A percentile compares a stretch with the other conserved stretches of the same genome.
These are phyloP conservation scores for Entomyzon cyanotis DNA, from an alignment of 2,113 vertebrate species.

Conservation along the genomic window DNA sequence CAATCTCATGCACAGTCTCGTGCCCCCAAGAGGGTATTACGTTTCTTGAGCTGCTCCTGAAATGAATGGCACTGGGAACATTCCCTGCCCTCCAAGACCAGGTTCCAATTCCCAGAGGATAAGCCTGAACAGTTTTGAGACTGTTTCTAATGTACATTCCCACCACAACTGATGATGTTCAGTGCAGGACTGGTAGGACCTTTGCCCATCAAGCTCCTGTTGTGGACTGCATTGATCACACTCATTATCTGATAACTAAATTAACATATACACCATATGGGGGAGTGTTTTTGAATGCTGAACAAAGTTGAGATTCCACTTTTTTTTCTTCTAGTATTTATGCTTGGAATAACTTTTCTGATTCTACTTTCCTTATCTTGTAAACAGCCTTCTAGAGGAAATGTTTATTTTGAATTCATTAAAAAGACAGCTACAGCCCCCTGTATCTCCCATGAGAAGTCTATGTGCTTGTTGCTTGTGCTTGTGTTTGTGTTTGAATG, in stretches of 20 bases:
- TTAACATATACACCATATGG: too few species aligned
- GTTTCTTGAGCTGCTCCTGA: neutral
- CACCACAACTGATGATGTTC: rapidly evolving
- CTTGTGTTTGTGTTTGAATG: neutral
- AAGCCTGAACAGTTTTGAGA: neutral
- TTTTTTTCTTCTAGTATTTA: neutral
- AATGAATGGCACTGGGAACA: neutral
- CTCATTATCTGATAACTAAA: neutral
- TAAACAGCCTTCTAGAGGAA: neutral
- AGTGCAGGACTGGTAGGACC: neutral
- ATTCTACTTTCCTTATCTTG: neutral
- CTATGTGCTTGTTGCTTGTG: neutral
- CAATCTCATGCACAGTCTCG: rapidly evolving
- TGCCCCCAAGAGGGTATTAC: neutral
- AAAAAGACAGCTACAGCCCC: neutral
- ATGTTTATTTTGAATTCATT: neutral
- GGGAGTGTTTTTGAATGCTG: neutral
- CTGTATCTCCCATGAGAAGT: neutral
- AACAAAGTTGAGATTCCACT: neutral
- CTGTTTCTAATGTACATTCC: neutral
- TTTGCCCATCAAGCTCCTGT: neutral
- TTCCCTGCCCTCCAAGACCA: neutral
- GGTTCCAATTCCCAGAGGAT: neutral
- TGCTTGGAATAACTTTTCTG: neutral
- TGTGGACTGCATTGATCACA: neutral